Conservation (phyloP, 2,113 vertebrate species). For the Perca fluviatilis region DNA sequence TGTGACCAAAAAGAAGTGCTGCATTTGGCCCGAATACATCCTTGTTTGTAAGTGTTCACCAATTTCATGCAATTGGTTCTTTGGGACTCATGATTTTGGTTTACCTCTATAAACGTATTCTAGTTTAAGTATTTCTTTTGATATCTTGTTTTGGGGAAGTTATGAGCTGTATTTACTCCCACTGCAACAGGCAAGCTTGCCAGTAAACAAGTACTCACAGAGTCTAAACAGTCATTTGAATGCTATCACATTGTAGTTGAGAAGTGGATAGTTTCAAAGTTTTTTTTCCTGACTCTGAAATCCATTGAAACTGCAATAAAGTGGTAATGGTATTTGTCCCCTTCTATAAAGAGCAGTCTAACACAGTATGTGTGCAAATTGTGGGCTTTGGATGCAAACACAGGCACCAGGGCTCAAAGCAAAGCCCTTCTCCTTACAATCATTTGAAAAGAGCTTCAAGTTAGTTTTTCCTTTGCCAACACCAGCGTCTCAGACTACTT, state of each 20-base stretch:
- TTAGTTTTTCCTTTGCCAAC: slow-evolving; percentile 86
- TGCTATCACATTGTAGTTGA: slow-evolving; percentile 21
- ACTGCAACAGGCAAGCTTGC: neutral
- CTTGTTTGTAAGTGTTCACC: neutral
- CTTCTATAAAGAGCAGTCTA: slow-evolving; percentile 38
- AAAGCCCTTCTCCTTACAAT: slow-evolving; percentile 70
- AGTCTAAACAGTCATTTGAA: slow-evolving; percentile 18
- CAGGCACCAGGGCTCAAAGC: slow-evolving; percentile 66
- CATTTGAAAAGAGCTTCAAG: slow-evolving; percentile 81
- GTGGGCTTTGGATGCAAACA: slow-evolving; percentile 57
- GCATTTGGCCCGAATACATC: neutral
- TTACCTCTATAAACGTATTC: neutral
- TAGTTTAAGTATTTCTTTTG: neutral
- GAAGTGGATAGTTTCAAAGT: slow-evolving; percentile 15
- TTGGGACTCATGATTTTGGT: neutral
- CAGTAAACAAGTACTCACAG: neutral
- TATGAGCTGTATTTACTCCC: neutral
- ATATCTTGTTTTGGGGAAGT: neutral
- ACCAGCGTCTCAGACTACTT: slow-evolving; percentile 76
- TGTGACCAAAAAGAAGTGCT: neutral
- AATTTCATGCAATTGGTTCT: neutral
- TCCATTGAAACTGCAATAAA: slow-evolving; percentile 45
- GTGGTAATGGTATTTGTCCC: slow-evolving; percentile 43
- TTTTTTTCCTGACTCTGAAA: slow-evolving; percentile 30
- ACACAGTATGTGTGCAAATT: slow-evolving; percentile 22